These are phyloP conservation scores for Lobophora halterata DNA, from an alignment of 2,888 invertebrate species.

Conservation along the genomic window DNA sequence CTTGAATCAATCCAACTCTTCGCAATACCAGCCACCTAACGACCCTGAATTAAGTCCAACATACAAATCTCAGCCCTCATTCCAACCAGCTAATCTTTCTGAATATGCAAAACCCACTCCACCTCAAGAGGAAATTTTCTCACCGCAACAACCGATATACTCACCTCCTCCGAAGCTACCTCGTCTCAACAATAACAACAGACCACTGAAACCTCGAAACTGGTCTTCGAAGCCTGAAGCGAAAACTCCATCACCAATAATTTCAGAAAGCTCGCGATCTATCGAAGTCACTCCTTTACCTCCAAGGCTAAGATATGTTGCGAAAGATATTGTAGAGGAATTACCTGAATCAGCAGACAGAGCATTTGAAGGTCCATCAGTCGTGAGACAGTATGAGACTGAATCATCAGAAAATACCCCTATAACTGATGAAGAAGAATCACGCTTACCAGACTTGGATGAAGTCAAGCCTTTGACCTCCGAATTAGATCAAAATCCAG, in stretches of 20 bases:
- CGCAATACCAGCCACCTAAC: neutral
- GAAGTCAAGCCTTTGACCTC: no score
- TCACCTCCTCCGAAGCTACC: conserved; percentile 9
- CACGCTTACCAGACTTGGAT: neutral
- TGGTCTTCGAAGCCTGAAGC: no score
- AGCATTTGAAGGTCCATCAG: neutral
- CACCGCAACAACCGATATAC: conserved; percentile 3
- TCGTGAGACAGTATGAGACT: neutral
- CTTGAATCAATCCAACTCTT: no score
- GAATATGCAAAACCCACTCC: no score
- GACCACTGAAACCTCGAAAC: conserved; percentile 1
- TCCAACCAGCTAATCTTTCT: conserved; percentile 5
- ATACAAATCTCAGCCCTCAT: conserved; percentile 8
- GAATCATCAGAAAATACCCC: neutral
- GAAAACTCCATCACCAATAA: neutral
- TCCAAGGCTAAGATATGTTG: neutral
- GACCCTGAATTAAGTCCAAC: conserved; percentile 5
- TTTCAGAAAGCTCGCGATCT: no score
- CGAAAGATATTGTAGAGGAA: conserved; percentile 1
- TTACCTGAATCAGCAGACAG: neutral
- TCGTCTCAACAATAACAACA: conserved; percentile 3
- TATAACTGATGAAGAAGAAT: neutral
- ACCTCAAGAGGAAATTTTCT: conserved; percentile 4
- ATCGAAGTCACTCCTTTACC: no score
- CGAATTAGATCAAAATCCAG: neutral